Evolutionary conservation across 2,888 invertebrate genomes (phyloP).

Genomic region (Diplazon laetatorius): DNA sequence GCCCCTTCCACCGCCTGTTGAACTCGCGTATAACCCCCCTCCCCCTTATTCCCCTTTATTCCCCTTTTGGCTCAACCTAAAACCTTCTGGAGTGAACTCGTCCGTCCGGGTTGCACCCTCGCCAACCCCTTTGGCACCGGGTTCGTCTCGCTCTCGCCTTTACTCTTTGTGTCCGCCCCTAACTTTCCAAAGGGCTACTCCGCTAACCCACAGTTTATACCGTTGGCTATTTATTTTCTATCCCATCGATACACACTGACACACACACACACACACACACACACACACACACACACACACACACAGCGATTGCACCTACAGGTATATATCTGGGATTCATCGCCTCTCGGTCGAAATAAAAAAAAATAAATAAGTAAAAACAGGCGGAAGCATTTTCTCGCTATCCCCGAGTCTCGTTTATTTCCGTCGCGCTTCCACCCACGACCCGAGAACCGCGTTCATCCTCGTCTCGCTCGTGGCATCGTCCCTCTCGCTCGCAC

Average conservation of each 20-base stretch:
- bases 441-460: background rate
- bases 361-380: too few relatives aligned
- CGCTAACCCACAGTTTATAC: slow-evolving; percentile 51
- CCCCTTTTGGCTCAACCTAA: slow-evolving; percentile 11
- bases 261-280: background rate
- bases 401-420: background rate
- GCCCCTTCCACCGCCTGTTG: slow-evolving; percentile 49
- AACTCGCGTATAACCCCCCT: slow-evolving; percentile 28
- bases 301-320: slow-evolving; percentile 4
- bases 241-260: background rate
- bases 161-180: slow-evolving; percentile 22
- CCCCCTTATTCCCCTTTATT: background rate
- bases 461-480: background rate
- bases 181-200: slow-evolving; percentile 48
- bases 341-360: slow-evolving; percentile 36
- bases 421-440: slow-evolving; percentile 6
- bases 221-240: slow-evolving; percentile 39
- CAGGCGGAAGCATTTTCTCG: slow-evolving; percentile 23
- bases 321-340: slow-evolving; percentile 37
- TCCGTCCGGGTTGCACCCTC: slow-evolving; percentile 35
- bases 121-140: slow-evolving; percentile 16
- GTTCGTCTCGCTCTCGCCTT: slow-evolving; percentile 20
- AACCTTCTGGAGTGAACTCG: slow-evolving; percentile 44
- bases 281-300: background rate
- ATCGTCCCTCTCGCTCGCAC: too few relatives aligned